A percentile compares a stretch with the other conserved stretches of the same genome.
Evolutionary conservation across 2,113 vertebrate species (phyloP).

Genomic region (Megaceryle torquata): DNA sequence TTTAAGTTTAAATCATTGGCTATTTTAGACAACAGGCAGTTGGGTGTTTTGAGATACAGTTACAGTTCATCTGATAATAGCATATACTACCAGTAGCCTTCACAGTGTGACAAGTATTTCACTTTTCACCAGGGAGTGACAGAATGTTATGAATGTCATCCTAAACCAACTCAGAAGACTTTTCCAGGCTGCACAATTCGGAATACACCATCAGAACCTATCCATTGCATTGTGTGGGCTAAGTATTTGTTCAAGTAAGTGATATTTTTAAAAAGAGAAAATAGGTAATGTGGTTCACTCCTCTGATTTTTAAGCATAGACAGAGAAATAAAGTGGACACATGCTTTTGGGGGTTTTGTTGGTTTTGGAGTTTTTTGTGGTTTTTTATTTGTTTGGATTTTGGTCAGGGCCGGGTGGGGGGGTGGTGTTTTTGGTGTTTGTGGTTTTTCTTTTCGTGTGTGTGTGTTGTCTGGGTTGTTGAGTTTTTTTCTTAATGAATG

Average conservation of each 20-base stretch:
- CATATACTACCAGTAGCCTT: neutral
- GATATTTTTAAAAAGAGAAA: neutral
- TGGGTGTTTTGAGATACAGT: neutral
- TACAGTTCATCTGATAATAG: slow-evolving; percentile 17
- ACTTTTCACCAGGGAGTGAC: slow-evolving; percentile 85
- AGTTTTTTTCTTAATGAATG: neutral
- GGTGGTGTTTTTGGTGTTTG: neutral
- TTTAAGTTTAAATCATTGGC: neutral
- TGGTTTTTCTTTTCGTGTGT: neutral
- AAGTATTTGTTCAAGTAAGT: slow-evolving; percentile 99
- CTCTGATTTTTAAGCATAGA: neutral
- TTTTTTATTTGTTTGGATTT: neutral
- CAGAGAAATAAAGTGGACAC: neutral
- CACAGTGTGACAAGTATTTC: neutral
- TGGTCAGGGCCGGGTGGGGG: too few species aligned
- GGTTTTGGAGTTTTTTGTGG: neutral
- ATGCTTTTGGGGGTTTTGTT: neutral
- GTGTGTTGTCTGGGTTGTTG: neutral
- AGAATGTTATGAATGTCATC: slow-evolving; percentile 97
- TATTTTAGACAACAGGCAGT: neutral
- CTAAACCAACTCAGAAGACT: slow-evolving; percentile 96
- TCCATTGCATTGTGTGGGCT: slow-evolving; percentile 99
- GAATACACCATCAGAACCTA: slow-evolving; percentile 97
- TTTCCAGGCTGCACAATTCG: slow-evolving; percentile 98
- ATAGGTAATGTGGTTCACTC: neutral